Base-by-base conservation (phyloP, 1,140 invertebrate genomes). In the Papilio polytes region DNA sequence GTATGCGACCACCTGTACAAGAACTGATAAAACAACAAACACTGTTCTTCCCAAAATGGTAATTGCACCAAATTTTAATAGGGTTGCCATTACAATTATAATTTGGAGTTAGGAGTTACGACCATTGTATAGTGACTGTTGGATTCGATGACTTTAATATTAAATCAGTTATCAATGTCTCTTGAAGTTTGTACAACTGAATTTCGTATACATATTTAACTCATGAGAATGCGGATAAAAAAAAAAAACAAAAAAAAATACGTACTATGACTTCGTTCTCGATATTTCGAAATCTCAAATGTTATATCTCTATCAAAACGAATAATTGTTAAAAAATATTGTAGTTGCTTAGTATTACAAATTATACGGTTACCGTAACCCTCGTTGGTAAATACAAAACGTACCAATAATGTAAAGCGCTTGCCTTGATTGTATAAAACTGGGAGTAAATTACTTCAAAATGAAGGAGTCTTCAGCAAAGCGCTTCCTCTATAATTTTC, bases 1-100 rank as follows among this genome's bases (percentile, higher is more conserved):
- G 81, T 86, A 84, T 84, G 85, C 84, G 79, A 85, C 85, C 90
- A 92, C 89, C 90, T 91, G 91, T 91, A 74, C 78, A 59, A 48
- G 51, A 74, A 80, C 72, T 77, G 76, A 80, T 80, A 66, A 70
- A 48, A 26, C 63, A 9, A 74, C 26, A n/a, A 77, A 76, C 74
- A 46, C 41, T 74, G 12, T 53, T 26, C 74, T 51, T 51, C 44
- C 13, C 53, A 20, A 76, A 10, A 15, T 9, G 18, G 12, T 63
- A 59, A 78, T 56, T 59, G 46, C 22, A 59, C 6, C 26, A 41
- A 59, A 41, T 41, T 46, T 15, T 31, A 41, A 76, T 51, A 76
- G 46, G 46, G 48, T 31, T 53, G 20, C 73, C n/a, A 12, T 26
- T 63, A 15, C 10, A 48, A 48, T 15, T 48, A 48, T 13, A 48